phyloP scores from a whole-genome alignment of 2,888 invertebrate genomes.

The Thelaira solivaga region DNA sequence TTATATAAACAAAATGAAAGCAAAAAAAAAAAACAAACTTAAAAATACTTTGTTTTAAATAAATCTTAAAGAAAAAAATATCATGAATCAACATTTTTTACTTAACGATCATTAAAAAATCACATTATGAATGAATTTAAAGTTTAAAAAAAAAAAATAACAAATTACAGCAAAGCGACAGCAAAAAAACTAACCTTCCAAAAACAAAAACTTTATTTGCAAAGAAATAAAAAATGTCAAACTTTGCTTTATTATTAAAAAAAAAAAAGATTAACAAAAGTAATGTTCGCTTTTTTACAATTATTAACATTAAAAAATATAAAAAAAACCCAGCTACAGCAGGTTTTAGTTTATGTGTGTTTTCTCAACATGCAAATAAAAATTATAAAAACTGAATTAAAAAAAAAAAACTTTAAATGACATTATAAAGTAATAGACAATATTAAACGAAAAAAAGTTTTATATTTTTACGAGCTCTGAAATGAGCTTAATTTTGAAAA shows the following conservation, averaged over 20 bases:
- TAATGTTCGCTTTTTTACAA: slow-evolving; percentile 24
- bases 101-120: slow-evolving; percentile 12
- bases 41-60: too few relatives aligned
- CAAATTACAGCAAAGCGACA: too few relatives aligned
- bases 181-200: too few relatives aligned
- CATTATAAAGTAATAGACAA: too few relatives aligned
- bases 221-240: background rate
- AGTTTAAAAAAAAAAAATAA: background rate
- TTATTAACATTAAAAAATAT: slow-evolving; percentile 22
- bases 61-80: background rate
- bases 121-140: slow-evolving; percentile 14
- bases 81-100: background rate
- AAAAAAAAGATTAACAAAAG: background rate
- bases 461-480: too few relatives aligned
- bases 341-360: slow-evolving; percentile 23
- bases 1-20: too few relatives aligned
- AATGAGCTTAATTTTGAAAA: too few relatives aligned
- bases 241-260: background rate
- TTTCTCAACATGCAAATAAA: background rate
- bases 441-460: too few relatives aligned
- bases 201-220: too few relatives aligned
- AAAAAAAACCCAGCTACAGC: slow-evolving; percentile 18
- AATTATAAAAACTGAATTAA: background rate
- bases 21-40: too few relatives aligned
- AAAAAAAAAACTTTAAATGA: too few relatives aligned